Base-by-base conservation (phyloP, 2,113 vertebrate species). In the Oreocharis arfaki region DNA sequence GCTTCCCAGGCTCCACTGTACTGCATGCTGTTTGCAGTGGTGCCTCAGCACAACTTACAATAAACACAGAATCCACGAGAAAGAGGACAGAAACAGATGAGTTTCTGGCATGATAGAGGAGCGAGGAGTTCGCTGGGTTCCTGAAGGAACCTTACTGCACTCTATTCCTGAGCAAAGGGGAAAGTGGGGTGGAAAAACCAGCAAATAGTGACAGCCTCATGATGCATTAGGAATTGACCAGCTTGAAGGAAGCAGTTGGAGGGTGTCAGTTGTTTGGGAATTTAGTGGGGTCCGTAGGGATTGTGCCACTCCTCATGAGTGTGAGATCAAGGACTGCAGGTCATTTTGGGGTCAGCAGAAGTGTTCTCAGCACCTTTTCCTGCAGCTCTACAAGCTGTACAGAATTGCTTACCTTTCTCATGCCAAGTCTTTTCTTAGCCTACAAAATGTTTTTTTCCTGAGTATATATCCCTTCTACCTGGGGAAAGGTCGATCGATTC, bases 51-150 rank as follows among this genome's bases (percentile, higher is more conserved):
- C 44, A 71, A 39, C 79, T 68, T 53, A 24, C 35, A 92, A 41
- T 71, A 83, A 95, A 92, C 88, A 69, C 63, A 87, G 85, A 80
- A 94, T 93, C 83, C 60, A 56, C 59, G 47, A 83, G 70, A 89
- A 65, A 70, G 57, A 47, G 64, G 47, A 68, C 89, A 86, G 76
- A 81, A 95, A 20, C 32, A 19, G 33, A 61, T 13, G 77, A 83
- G 37, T 47, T 87, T 46, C 55, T 13, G 23, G 47, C 26, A 16
- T 68, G 52, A 86, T 33, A 37, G 10, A 90, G 60, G 37, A 83
- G 30, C 46, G 24, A 57, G 27, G 63, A 68, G 30, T 39, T 65
- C 46, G 19, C 49, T 30, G 18, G 41, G n/a, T 42, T 87, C 30
- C 84, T 83, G 70, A 77, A 84, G 39, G 73, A 91, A 47, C 33